Base-by-base conservation (phyloP, 2,888 invertebrate species). In the Bibio marci region DNA sequence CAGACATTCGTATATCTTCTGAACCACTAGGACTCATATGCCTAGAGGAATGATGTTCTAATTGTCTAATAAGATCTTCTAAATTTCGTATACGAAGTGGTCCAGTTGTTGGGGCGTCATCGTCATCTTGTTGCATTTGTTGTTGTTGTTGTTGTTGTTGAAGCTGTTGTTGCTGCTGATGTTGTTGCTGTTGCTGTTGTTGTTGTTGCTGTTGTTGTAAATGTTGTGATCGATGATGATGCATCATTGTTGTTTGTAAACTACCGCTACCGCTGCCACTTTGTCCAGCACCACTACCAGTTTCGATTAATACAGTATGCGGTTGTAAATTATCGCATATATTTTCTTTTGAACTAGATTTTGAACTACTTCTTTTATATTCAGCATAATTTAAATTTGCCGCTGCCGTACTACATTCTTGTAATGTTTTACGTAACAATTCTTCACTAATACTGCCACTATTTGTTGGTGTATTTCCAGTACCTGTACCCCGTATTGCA, bases 21-120 rank as follows among this genome's bases (percentile, higher is more conserved):
- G 87, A 87, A 44, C 86, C 88, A 49, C 83, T 82, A 37, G 88
- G 88, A 55, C 86, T 87, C 80, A 86, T 83, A 62, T 86, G 85
- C 17, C 85, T 69, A 45, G 75, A 71, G 49, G 86, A 80, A 59
- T 87, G 86, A 57, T 86, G 83, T 59, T 87, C 86, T 50, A 88
- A 65, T 61, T 86, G 87, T 40, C 88, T 68, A 53, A 91, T 86
- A 44, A 91, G 70, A 61, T 91, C 90, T 63, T 91, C 90, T 46
- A 91, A 68, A 60, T 85, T 91, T 47, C 91, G 73, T 59, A 91
- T 90, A 48, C 90, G 73, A 54, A 88, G 76, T 33, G 85, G 82
- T n/a, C 81, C 82, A 49, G 77, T 30, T n/a, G 18, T 76, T 13
- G 80, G 77, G 10, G 79, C 77, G 12, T 80, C 76, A 50, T 82